Conservation (phyloP, 2,113 vertebrate genomes). For the Oreocharis arfaki region DNA sequence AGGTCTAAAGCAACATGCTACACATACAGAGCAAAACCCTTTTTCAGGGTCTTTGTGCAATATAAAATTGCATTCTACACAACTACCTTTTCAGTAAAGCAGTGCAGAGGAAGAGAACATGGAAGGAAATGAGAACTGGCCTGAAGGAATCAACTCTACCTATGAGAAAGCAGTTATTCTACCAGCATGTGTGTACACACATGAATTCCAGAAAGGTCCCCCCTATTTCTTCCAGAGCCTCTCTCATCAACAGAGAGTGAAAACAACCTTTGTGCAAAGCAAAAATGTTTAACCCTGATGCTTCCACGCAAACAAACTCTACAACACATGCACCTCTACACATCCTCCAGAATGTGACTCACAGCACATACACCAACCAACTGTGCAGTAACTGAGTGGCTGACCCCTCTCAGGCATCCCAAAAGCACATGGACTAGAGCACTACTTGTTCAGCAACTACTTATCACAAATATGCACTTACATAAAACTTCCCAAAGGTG, state of each 20-base stretch:
- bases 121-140: neutral
- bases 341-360: neutral
- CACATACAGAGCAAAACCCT: neutral
- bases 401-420: neutral
- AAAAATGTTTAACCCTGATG: neutral
- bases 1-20: neutral
- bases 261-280: neutral
- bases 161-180: neutral
- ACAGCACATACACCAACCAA: neutral
- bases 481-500: neutral
- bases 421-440: neutral
- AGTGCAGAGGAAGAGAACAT: too few species aligned
- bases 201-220: neutral
- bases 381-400: neutral
- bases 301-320: neutral
- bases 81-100: neutral
- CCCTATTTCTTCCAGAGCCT: neutral
- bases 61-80: neutral
- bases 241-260: neutral
- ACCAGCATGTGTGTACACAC: fast-evolving
- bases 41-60: neutral
- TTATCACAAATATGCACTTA: neutral
- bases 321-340: neutral
- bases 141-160: neutral
- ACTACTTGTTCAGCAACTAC: neutral